Base-by-base conservation (phyloP, 2,113 vertebrate genomes). In the Thamnophis sirtalis region DNA sequence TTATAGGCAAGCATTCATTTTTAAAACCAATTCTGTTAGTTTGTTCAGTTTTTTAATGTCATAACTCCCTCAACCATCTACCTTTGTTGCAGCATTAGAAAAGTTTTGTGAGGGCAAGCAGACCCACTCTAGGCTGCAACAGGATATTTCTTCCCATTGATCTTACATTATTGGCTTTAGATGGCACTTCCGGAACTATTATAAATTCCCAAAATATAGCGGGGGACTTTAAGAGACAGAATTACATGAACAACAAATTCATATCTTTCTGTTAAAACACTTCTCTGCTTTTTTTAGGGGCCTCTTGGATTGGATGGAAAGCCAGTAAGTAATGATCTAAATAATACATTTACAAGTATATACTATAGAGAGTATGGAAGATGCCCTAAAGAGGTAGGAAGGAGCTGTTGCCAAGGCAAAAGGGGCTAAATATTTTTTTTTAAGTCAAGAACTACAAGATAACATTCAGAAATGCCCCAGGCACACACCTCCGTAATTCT, bases 261-360 rank as follows among this genome's bases (percentile, higher is more conserved):
- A 11, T 89, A 5, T 80, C 48, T 3, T n/a, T 93, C 87, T 54
- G 9, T 54, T 54, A 21, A 54, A 28, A 24, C 22, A 3, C 22
- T 43, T 56, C 53, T 92, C 33, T 89, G 89, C 93, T 58, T 95
- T 96, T 90, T 97, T 85, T 96, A 99, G 99, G 99, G 99, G 87
- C 98, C 99, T 10, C 98, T 99, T 94, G 99, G 99, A 94, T 96
- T 99, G 97, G 99, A 99, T 95, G 99, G 99, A 94, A 99, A 99
- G 96, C 98, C 99, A 22, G 99, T 99, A 97, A 99, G 99, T 99
- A 96, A 92, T 33, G 9, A 58, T 43, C n/a, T 0, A 0, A 86
- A 26, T 91, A 89, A 84, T 15, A 0, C 91, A 51, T 38, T 19
- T 4, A 0, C 91, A 17, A 92, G n/a, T 92, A 92, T 84, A 49